Evolutionary conservation across 2,113 vertebrate genomes (phyloP).

Genomic region (Dicaeum eximium): DNA sequence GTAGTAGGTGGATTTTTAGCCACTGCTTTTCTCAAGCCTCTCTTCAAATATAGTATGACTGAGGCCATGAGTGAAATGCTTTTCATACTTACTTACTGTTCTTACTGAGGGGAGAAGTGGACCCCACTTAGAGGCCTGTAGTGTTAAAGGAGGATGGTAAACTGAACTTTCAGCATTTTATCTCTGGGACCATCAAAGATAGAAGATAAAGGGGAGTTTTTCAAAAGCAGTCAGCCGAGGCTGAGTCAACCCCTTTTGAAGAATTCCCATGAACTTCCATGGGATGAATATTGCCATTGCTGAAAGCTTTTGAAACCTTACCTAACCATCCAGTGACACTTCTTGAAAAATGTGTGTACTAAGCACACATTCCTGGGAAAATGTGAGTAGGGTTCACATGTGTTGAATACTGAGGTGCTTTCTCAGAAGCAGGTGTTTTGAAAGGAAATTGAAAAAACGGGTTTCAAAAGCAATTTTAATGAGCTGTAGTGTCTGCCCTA

Average conservation of each 20-base stretch:
- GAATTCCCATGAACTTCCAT: conserved; percentile 30
- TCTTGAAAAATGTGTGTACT: conserved; percentile 44
- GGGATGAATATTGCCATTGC: neutral
- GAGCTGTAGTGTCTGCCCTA: neutral
- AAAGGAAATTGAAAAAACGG: neutral
- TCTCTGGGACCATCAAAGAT: neutral
- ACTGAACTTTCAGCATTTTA: neutral
- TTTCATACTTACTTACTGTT: too few relatives aligned
- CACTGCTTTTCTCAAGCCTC: neutral
- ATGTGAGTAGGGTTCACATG: neutral
- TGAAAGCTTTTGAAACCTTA: conserved; percentile 58
- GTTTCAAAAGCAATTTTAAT: neutral
- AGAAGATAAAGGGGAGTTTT: conserved; percentile 23
- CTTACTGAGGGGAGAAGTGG: neutral
- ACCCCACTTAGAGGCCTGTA: neutral
- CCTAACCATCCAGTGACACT: conserved; percentile 10
- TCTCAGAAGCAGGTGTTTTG: conserved; percentile 16
- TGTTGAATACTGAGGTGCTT: neutral
- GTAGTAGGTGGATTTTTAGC: neutral
- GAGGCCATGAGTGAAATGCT: neutral
- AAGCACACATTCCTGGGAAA: conserved; percentile 29
- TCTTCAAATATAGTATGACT: neutral
- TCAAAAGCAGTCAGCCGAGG: conserved; percentile 16
- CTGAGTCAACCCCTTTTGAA: neutral
- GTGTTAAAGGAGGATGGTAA: neutral